These are phyloP conservation scores for Stegophylla sp. DNA, from an alignment of 2,888 invertebrate species.

Conservation along the genomic window DNA sequence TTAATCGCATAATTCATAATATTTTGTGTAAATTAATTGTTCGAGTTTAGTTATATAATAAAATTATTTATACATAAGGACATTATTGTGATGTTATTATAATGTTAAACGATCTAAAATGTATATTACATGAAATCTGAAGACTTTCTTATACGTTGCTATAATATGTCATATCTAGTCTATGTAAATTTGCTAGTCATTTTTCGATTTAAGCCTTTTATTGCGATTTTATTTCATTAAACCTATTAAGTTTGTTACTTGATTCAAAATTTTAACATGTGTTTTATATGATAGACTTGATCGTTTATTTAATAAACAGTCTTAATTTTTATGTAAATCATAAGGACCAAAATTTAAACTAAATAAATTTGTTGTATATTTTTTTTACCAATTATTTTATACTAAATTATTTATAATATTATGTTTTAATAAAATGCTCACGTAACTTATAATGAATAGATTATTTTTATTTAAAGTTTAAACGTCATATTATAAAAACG, in stretches of 20 bases:
- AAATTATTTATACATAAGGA: neutral
- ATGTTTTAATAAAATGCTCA: slow-evolving; percentile 22
- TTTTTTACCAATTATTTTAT: slow-evolving; percentile 23
- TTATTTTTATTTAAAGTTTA: slow-evolving; percentile 13
- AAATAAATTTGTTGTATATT: slow-evolving; percentile 28
- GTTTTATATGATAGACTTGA: slow-evolving; percentile 25
- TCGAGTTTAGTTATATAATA: neutral
- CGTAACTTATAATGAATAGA: slow-evolving; percentile 7
- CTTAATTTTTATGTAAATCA: slow-evolving; percentile 17
- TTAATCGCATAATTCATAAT: no score
- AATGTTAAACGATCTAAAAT: neutral
- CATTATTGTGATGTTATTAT: slow-evolving; percentile 3
- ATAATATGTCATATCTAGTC: neutral
- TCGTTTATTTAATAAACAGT: neutral
- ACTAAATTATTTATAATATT: slow-evolving; percentile 12
- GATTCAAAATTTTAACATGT: slow-evolving; percentile 14
- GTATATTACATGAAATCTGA: neutral
- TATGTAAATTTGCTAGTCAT: slow-evolving; percentile 23
- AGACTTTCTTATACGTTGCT: neutral
- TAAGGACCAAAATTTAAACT: slow-evolving; percentile 29
- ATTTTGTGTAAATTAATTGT: neutral
- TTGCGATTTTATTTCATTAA: neutral
- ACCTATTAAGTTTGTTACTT: slow-evolving; percentile 15
- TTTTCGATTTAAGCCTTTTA: slow-evolving; percentile 12
- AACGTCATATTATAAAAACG: neutral